phyloP scores from a whole-genome alignment of 2,797 vertebrate species.

The Poeciliopsis paucimaculata region DNA sequence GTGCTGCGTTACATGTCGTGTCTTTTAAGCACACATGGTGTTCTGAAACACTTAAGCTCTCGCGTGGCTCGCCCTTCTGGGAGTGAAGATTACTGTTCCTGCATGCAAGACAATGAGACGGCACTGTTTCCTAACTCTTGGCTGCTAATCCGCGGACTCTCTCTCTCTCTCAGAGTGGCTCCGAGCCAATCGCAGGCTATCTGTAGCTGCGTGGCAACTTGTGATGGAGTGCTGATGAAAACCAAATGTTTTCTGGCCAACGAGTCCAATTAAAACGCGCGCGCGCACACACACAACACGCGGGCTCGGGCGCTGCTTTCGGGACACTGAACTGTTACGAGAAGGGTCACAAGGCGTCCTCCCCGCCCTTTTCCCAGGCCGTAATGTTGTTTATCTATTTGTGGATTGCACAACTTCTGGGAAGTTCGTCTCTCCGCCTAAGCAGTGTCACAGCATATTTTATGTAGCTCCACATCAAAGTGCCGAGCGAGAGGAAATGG shows the following conservation, averaged over 20 bases:
- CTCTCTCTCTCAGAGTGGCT: conserved; percentile 63
- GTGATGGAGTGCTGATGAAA: conserved; percentile 76
- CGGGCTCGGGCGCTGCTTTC: conserved; percentile 53
- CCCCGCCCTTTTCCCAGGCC: conserved; percentile 37
- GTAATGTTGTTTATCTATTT: conserved; percentile 76
- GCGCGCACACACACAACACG: no score
- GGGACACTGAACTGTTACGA: conserved; percentile 75
- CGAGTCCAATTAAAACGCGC: conserved; percentile 77
- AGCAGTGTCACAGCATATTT: conserved; percentile 75
- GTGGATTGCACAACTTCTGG: conserved; percentile 78
- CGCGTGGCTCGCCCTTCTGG: conserved; percentile 40
- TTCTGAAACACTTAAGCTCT: conserved; percentile 60
- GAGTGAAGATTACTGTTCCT: conserved; percentile 55
- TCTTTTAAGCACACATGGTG: conserved; percentile 66
- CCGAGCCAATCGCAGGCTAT: conserved; percentile 53
- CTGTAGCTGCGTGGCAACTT: conserved; percentile 62
- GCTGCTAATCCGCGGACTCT: conserved; percentile 67
- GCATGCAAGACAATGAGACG: conserved; percentile 48
- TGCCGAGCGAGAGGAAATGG: conserved; percentile 74
- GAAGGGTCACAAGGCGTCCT: conserved; percentile 68
- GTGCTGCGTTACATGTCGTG: conserved; percentile 60
- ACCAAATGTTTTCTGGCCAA: conserved; percentile 80
- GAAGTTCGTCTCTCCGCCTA: conserved; percentile 66
- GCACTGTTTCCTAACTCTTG: conserved; percentile 67
- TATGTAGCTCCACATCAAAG: conserved; percentile 80